phyloP scores from a whole-genome alignment of 2,888 invertebrate genomes.

The Eristalis tenax region DNA sequence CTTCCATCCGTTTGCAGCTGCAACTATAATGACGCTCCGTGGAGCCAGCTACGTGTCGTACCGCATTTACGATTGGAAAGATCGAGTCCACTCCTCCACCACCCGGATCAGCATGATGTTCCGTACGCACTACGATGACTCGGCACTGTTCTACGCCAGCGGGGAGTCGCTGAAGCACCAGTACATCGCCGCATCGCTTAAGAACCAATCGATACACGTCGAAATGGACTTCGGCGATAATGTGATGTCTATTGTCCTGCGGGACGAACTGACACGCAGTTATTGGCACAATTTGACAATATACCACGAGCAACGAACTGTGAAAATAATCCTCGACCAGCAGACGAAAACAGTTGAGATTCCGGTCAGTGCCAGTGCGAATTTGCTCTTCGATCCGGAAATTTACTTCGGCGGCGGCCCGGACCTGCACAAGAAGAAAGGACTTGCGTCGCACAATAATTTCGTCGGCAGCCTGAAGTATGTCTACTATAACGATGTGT shows the following conservation, averaged over 20 bases:
- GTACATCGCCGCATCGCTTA: slow-evolving; percentile 93
- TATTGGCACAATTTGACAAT: slow-evolving; percentile 96
- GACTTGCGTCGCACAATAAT: slow-evolving; percentile 90
- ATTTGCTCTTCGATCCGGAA: slow-evolving; percentile 95
- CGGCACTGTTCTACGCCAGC: slow-evolving; percentile 95
- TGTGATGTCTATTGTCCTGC: slow-evolving; percentile 86
- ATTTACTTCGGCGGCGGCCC: slow-evolving; percentile 96
- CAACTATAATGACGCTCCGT: slow-evolving; percentile 91
- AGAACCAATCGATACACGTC: slow-evolving; percentile 90
- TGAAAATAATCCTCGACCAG: slow-evolving; percentile 89
- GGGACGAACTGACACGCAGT: slow-evolving; percentile 87
- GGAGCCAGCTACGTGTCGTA: slow-evolving; percentile 97
- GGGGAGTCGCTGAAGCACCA: slow-evolving; percentile 93
- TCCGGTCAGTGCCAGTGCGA: slow-evolving; percentile 83
- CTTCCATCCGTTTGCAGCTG: slow-evolving; percentile 83
- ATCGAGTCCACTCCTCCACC: slow-evolving; percentile 92
- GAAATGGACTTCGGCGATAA: slow-evolving; percentile 94
- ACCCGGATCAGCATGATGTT: slow-evolving; percentile 94
- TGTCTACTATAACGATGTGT: slow-evolving; percentile 95
- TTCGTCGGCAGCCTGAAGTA: slow-evolving; percentile 95
- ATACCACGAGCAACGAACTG: slow-evolving; percentile 87
- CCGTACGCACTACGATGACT: slow-evolving; percentile 94
- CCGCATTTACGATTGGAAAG: slow-evolving; percentile 95
- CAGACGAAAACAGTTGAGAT: slow-evolving; percentile 87
- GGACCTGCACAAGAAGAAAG: slow-evolving; percentile 90